Evolutionary conservation across 2,113 vertebrate species (phyloP).

Genomic region (Neotragus pygmaeus): DNA sequence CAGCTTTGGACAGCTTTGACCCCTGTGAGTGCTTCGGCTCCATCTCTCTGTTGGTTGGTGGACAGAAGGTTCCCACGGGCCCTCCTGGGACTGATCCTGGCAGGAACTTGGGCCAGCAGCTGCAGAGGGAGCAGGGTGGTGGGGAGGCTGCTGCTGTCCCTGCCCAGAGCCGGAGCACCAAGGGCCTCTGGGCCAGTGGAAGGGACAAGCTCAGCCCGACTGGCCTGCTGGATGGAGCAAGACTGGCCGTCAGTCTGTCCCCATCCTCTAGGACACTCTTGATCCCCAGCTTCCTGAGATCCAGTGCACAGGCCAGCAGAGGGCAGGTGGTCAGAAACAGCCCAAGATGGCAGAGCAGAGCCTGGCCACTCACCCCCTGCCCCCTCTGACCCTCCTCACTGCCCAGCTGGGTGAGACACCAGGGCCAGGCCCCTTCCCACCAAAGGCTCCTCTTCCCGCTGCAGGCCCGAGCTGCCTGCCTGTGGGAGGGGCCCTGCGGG

Average conservation of each 20-base stretch:
- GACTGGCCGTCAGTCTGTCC: rapidly evolving
- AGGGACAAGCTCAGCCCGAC: no score
- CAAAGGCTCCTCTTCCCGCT: not conserved
- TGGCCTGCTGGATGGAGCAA: rapidly evolving
- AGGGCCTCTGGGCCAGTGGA: not conserved
- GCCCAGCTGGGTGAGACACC: rapidly evolving
- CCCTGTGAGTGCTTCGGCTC: rapidly evolving
- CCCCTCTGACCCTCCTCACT: not conserved
- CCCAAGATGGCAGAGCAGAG: not conserved
- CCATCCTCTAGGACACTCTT: rapidly evolving
- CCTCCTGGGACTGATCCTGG: no score
- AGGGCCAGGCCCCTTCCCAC: not conserved
- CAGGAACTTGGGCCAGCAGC: not conserved
- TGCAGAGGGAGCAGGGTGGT: not conserved
- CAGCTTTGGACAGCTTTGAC: not conserved
- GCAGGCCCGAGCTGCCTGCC: rapidly evolving
- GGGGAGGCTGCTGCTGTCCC: not conserved
- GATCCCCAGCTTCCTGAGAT: not conserved
- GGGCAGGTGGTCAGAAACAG: not conserved
- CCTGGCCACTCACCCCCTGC: no score
- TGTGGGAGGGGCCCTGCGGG: rapidly evolving
- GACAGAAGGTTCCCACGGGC: not conserved
- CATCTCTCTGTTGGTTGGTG: not conserved
- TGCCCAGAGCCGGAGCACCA: rapidly evolving
- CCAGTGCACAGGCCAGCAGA: not conserved